Conservation (phyloP, 2,797 vertebrate genomes). For the Takifugu rubripes region DNA sequence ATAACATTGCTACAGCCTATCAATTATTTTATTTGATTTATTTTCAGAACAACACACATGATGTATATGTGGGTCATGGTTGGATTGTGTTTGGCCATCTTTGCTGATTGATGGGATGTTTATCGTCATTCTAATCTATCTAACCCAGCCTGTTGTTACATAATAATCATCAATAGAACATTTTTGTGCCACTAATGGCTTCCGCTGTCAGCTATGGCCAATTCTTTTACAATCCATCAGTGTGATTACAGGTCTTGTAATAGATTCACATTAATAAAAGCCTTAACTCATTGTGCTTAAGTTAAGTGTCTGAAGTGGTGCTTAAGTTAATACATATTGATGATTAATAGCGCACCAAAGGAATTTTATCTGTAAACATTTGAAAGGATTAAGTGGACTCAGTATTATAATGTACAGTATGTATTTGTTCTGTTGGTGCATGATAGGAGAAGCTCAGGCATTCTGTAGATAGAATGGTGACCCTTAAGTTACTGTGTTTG, state of each 20-base stretch:
- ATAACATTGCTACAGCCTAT: neutral
- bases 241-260: slow-evolving; percentile 7
- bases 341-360: too few species aligned
- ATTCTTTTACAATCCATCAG: slow-evolving; percentile 7
- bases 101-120: too few species aligned
- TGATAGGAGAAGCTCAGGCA: too few species aligned
- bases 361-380: too few species aligned
- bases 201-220: slow-evolving; percentile 21
- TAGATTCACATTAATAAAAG: neutral
- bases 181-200: slow-evolving; percentile 27
- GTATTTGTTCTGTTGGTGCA: too few species aligned
- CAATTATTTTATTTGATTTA: too few species aligned
- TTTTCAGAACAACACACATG: too few species aligned
- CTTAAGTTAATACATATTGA: too few species aligned
- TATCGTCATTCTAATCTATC: neutral
- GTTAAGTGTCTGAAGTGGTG: too few species aligned
- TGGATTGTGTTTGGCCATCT: neutral
- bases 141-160: slow-evolving; percentile 15
- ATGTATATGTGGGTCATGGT: too few species aligned
- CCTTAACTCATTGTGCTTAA: neutral
- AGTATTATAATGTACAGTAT: too few species aligned
- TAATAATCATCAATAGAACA: slow-evolving; percentile 30
- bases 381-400: too few species aligned
- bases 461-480: slow-evolving; percentile 7
- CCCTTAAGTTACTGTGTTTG: slow-evolving; percentile 15